Conservation (phyloP, 2,113 vertebrate genomes). For the Oostethus manadensis region DNA sequence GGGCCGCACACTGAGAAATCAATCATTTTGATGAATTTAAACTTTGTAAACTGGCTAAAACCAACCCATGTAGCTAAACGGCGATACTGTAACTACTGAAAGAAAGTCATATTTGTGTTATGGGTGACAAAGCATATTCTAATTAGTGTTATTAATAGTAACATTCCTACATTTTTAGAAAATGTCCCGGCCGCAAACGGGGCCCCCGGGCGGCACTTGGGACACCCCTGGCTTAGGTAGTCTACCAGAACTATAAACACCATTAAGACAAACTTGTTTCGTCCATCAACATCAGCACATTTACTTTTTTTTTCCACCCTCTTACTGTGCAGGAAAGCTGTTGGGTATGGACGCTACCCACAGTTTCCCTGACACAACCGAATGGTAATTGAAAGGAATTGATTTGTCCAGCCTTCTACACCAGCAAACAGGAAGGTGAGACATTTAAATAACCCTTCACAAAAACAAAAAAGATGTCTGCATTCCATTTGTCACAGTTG, state of each 20-base stretch:
- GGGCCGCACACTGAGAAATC: too few species aligned
- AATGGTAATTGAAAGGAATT: slow-evolving; percentile 37
- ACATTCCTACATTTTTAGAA: too few species aligned
- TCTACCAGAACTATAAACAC: slow-evolving; percentile 50
- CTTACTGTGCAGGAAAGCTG: slow-evolving; percentile 38
- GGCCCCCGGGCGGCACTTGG: too few species aligned
- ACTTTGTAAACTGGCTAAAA: too few species aligned
- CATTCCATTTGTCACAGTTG: slow-evolving; percentile 11
- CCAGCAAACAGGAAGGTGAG: slow-evolving; percentile 4
- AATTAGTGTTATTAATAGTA: too few species aligned
- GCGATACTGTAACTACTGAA: too few species aligned
- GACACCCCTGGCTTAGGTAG: slow-evolving; percentile 40
- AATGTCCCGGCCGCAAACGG: too few species aligned
- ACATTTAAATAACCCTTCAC: slow-evolving; percentile 42
- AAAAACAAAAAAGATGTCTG: slow-evolving; percentile 7
- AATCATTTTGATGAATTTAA: too few species aligned
- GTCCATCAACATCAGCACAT: slow-evolving; percentile 20
- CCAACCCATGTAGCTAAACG: too few species aligned
- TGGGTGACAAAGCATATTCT: too few species aligned
- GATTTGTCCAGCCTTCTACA: slow-evolving; percentile 60
- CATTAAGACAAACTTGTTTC: slow-evolving; percentile 19
- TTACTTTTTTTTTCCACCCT: not conserved
- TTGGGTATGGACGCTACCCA: slow-evolving; percentile 24
- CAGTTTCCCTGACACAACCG: slow-evolving; percentile 23
- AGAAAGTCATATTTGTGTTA: too few species aligned